Percentiles rank a stretch among this genome's conserved stretches.
phyloP scores from a whole-genome alignment of 2,888 invertebrate species.

The Sepioteuthis lessoniana region DNA sequence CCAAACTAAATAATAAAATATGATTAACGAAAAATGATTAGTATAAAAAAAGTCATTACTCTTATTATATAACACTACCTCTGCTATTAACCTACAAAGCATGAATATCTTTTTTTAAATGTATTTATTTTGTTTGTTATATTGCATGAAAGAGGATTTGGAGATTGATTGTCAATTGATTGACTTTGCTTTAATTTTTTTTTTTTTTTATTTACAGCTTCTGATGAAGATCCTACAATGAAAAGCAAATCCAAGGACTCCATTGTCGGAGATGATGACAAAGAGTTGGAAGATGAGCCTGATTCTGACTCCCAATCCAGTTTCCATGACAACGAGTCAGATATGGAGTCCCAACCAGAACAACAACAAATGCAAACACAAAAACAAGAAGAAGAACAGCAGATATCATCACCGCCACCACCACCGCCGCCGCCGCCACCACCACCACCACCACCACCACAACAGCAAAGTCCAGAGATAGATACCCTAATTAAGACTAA shows the following conservation, averaged over 20 bases:
- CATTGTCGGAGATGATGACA: conserved; percentile 24
- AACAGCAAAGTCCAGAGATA: conserved; percentile 20
- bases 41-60: too few species aligned
- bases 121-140: too few species aligned
- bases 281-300: conserved; percentile 40
- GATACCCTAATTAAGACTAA: neutral
- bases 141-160: too few species aligned
- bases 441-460: neutral
- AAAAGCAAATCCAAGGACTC: conserved; percentile 45
- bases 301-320: conserved; percentile 44
- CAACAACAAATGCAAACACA: neutral
- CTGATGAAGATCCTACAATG: conserved; percentile 46
- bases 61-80: too few species aligned
- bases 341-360: conserved; percentile 42
- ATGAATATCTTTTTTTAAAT: too few species aligned
- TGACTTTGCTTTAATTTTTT: neutral
- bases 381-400: neutral
- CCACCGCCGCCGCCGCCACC: neutral
- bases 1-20: too few species aligned
- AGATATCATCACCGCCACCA: conserved; percentile 10
- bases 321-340: conserved; percentile 42
- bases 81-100: too few species aligned
- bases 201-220: conserved; percentile 39
- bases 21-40: too few species aligned
- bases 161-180: neutral